These are phyloP conservation scores for Nothobranchius furzeri DNA, from an alignment of 2,113 vertebrate genomes.

Conservation along the genomic window DNA sequence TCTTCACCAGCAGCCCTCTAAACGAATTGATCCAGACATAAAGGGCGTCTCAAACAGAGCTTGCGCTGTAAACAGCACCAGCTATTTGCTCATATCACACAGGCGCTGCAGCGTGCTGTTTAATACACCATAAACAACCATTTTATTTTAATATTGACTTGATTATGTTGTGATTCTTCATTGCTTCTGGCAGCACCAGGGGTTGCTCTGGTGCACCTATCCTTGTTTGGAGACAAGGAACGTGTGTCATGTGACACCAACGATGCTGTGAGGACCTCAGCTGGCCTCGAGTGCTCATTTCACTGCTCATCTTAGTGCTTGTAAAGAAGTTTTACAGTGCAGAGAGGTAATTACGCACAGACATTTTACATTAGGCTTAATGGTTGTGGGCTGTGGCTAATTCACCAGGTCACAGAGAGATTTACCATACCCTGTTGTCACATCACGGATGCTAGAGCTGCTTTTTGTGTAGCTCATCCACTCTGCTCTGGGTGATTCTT, in stretches of 20 bases:
- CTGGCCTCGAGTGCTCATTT: conserved; percentile 48
- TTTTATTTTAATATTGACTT: conserved; percentile 53
- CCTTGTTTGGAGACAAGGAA: conserved; percentile 6
- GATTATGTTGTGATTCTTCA: conserved; percentile 52
- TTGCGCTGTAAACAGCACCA: conserved; percentile 48
- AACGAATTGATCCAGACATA: conserved; percentile 8
- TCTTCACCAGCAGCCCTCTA: conserved; percentile 16
- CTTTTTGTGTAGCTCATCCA: not conserved
- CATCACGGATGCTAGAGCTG: conserved; percentile 2
- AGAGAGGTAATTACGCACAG: conserved; percentile 69
- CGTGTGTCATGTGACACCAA: conserved; percentile 27
- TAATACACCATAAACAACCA: conserved; percentile 34
- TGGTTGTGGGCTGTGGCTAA: conserved; percentile 68
- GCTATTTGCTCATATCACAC: conserved; percentile 33
- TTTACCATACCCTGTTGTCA: conserved; percentile 43
- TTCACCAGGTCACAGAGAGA: conserved; percentile 51
- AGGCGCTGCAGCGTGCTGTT: conserved; percentile 1
- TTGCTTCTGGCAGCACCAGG: conserved; percentile 37
- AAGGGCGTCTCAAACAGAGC: conserved; percentile 23
- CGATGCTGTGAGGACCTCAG: conserved; percentile 34
- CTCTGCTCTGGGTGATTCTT: not conserved
- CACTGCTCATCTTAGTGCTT: conserved; percentile 55
- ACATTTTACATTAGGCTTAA: conserved; percentile 71
- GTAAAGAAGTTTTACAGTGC: conserved; percentile 70
- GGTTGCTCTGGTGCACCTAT: conserved; percentile 14